Conservation (phyloP, 2,888 invertebrate genomes). For the Vandiemenella viatica region DNA sequence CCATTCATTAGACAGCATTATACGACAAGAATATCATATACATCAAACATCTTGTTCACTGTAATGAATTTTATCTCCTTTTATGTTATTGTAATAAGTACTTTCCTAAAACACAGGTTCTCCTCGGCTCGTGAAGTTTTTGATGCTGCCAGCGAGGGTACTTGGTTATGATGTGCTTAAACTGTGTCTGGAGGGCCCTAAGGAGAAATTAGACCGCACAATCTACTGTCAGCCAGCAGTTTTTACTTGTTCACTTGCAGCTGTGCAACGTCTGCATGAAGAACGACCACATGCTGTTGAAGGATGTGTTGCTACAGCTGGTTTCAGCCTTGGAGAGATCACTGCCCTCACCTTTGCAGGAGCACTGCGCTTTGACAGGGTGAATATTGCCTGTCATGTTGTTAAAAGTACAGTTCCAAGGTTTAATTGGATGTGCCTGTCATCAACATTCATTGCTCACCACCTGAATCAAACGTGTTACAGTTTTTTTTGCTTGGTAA, state of each 20-base stretch:
- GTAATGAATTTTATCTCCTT: too few species aligned
- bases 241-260: slow-evolving; percentile 76
- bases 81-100: too few species aligned
- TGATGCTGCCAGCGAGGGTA: slow-evolving; percentile 63
- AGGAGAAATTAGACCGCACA: slow-evolving; percentile 56
- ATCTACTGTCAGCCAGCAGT: slow-evolving; percentile 77
- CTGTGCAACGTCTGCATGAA: slow-evolving; percentile 71
- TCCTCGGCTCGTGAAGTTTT: slow-evolving; percentile 57
- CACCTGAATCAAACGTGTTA: too few species aligned
- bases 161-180: slow-evolving; percentile 72
- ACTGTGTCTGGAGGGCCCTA: slow-evolving; percentile 70
- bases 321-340: slow-evolving; percentile 92
- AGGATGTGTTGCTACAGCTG: slow-evolving; percentile 69
- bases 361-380: slow-evolving; percentile 65
- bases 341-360: slow-evolving; percentile 80
- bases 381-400: too few species aligned
- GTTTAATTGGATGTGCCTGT: too few species aligned
- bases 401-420: too few species aligned
- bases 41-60: too few species aligned
- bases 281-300: slow-evolving; percentile 64
- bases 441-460: too few species aligned
- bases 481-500: too few species aligned
- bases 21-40: too few species aligned
- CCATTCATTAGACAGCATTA: too few species aligned
- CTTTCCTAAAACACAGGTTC: too few species aligned